These are phyloP conservation scores for Natrix natrix DNA, from an alignment of 2,797 vertebrate genomes.

Conservation along the genomic window DNA sequence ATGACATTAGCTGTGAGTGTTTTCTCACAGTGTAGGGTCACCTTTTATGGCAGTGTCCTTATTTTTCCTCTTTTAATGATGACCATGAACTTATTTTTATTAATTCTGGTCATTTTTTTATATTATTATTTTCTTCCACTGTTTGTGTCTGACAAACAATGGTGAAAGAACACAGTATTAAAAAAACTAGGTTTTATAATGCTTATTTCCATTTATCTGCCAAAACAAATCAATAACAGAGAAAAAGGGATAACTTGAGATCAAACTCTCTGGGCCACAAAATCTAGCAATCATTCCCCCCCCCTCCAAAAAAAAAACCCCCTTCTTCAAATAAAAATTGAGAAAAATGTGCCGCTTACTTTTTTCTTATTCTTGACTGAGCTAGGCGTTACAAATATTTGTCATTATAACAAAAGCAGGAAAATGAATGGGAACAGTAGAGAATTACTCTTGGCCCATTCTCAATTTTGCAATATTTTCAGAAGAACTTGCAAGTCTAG, in stretches of 20 bases:
- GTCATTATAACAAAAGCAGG: conserved; percentile 13
- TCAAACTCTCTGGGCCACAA: background rate
- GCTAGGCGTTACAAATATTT: conserved; percentile 45
- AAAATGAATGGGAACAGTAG: conserved; percentile 28
- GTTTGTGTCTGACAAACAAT: conserved; percentile 30
- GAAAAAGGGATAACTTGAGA: background rate
- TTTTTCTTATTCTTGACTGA: conserved; percentile 38
- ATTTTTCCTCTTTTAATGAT: conserved; percentile 24
- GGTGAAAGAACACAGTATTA: background rate
- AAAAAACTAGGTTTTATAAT: conserved; percentile 15
- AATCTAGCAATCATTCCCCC: background rate
- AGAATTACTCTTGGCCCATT: conserved; percentile 1
- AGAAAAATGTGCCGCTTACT: conserved; percentile 5
- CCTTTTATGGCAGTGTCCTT: conserved; percentile 18
- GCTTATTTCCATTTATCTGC: background rate
- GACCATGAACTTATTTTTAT: background rate
- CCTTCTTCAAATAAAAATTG: conserved; percentile 25
- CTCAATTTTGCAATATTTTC: conserved; percentile 41
- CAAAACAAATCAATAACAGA: conserved; percentile 35
- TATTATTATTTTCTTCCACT: background rate
- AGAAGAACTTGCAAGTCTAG: conserved; percentile 32
- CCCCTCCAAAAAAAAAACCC: background rate
- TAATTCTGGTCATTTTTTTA: conserved; percentile 29
- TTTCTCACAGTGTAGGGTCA: conserved; percentile 18
- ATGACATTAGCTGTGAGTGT: conserved; percentile 30